phyloP scores from a whole-genome alignment of 2,888 invertebrate species.

The Sabatieria punctata region DNA sequence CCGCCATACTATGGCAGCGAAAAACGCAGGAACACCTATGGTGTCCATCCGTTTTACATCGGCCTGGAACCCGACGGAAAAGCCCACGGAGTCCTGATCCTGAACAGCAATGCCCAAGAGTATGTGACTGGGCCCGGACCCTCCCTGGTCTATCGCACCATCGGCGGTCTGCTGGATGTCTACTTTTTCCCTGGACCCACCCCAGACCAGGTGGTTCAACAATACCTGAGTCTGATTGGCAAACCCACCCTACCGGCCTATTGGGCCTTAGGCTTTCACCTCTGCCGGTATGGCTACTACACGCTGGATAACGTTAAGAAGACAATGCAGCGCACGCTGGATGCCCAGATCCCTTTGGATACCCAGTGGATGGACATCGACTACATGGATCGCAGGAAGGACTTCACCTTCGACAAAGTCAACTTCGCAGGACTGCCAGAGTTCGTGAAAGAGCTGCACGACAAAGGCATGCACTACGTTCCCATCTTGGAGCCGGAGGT shows the following conservation, averaged over 20 bases:
- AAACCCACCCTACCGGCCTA: slow-evolving; percentile 49
- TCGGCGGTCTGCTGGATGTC: slow-evolving; percentile 64
- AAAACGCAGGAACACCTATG: slow-evolving; percentile 3
- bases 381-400: slow-evolving; percentile 56
- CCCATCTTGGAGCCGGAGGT: neutral
- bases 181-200: slow-evolving; percentile 52
- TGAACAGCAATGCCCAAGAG: slow-evolving; percentile 4
- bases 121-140: slow-evolving; percentile 4
- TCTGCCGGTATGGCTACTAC: slow-evolving; percentile 47
- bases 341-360: slow-evolving; percentile 31
- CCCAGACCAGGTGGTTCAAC: slow-evolving; percentile 44
- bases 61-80: neutral
- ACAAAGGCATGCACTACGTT: neutral
- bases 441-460: neutral
- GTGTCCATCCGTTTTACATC: slow-evolving; percentile 7
- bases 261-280: slow-evolving; percentile 53
- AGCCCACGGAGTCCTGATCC: slow-evolving; percentile 4
- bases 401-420: slow-evolving; percentile 52
- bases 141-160: slow-evolving; percentile 30
- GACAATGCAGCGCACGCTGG: neutral
- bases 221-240: slow-evolving; percentile 54
- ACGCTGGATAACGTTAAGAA: neutral
- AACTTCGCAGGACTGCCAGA: slow-evolving; percentile 20
- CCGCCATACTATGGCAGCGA: slow-evolving; percentile 11
- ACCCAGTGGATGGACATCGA: slow-evolving; percentile 62